Evolutionary conservation across 2,113 vertebrate species (phyloP), one percentile per base, ranked within the genome.

Genomic region (Puma concolor): DNA sequence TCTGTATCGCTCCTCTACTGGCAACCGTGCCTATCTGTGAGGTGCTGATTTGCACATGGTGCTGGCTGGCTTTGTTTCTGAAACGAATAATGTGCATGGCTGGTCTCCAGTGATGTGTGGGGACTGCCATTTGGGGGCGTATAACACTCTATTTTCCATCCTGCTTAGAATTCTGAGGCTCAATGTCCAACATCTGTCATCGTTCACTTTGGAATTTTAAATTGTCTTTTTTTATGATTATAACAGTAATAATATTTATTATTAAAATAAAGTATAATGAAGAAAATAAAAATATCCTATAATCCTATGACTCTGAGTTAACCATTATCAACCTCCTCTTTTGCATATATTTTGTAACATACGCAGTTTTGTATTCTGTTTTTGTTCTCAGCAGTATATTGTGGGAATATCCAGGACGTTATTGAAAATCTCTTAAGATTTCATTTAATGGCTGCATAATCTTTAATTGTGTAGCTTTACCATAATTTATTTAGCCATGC

Each of bases 161-260:
- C 81, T 87, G 54, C 80, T 95, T 96, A 95, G 92, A 94, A 96
- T 97, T 90, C 82, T 48, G 48, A 97, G 66, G 41, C 80, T 96
- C 52, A 67, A 6, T 82, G 93, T 88, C 87, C 80, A 92, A 88
- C 92, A 94, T 92, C 90, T 97, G 94, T 91, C 21, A 54, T 95
- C 21, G 4, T 27, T 90, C 19, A 29, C 21, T 92, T 96, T 90
- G 79, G 52, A 96, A 93, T 84, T 90, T 95, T 72, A 66, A 97
- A 94, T 96, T 83, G 95, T 21, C 31, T 64, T 96, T 82, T 91
- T 50, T 95, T 72, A 87, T 87, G 82, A 50, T 96, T 92, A 54
- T 52, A 88, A 67, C 7, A 14, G 36, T 76, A 95, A 85, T 96
- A 52, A 69, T 77, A 77, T 93, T 91, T 98, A 96, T 93, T 89